Evolutionary conservation across 2,888 invertebrate genomes (phyloP), one percentile per base, ranked within the genome.

Genomic region (Agrenia bidenticulata): DNA sequence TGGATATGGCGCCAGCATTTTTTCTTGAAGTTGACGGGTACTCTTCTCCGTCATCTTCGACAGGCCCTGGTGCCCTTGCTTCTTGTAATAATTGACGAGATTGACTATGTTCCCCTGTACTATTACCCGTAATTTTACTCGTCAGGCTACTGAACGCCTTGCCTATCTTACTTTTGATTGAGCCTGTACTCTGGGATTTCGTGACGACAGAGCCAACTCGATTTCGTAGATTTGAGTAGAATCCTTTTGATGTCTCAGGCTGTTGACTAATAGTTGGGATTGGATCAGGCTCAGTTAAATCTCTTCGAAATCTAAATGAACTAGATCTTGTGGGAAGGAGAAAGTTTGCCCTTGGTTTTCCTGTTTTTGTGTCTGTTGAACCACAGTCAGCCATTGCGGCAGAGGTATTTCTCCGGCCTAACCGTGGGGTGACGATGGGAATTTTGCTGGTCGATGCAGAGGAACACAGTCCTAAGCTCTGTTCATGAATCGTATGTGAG

Each of bases 141-240:
- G 55, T 55, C n/a, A 55, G 27, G n/a, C 17, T 42, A 2, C 41
- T n/a, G 19, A 63, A 45, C 2, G 55, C 56, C 32, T 49, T 57
- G 1, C 51, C 57, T 9, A 63, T 49, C 24, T 57, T 56, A 23
- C 57, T 49, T 11, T 21, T 54, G 32, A 73, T 65, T 5, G 71
- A 73, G 17, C 73, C 71, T n/a, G 73, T 69, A 55, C 71, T 72
- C 41, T 70, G 69, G 24, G 68, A 68, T 26, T 73, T 73, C 5
- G 64, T 63, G 13, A 73, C 71, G 11, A 66, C 17, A 17, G 45
- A 5, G 2, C 55, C 55, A 9, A 55, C 55, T 9, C 55, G 55
- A 27, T 9, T 55, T 55, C n/a, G 24, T 27, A 55, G 32, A n/a
- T 55, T 26, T n/a, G 55, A n/a, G 32, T 55, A 55, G 55, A 55